Base-by-base conservation (phyloP, 1,140 invertebrate genomes). In the Xylocopa sonorina region DNA sequence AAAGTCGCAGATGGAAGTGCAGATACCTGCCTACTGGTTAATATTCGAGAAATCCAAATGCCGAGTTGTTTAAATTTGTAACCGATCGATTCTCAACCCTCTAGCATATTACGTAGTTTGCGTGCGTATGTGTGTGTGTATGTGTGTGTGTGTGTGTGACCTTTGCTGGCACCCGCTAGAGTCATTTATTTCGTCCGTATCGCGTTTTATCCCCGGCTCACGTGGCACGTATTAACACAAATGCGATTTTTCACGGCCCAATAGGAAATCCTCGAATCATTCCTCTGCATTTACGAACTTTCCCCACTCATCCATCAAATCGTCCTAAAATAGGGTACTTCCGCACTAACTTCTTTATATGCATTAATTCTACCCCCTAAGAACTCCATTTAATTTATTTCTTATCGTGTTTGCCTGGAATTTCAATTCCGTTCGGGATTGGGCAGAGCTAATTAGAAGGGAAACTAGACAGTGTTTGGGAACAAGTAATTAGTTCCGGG, bases 361-460 rank as follows among this genome's bases (percentile, higher is more conserved):
- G 29, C 67, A 57, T 12, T 14, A n/a, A 43, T 27, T 50, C 46
- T 12, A 29, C n/a, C 3, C n/a, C n/a, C 46, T 24, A 29, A 50
- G n/a, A 16, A 41, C n/a, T 27, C 0, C n/a, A 38, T n/a, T 24
- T 9, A 32, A 16, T 32, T 68, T 38, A 18, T 27, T 51, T 68
- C n/a, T 24, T 51, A 16, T 3, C 48, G 21, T 34, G 16, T 68
- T 67, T 50, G 29, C 24, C 16, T 9, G 41, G 55, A 48, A 72
- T 72, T 62, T 58, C 53, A 29, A 48, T 73, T 29, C 43, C 71
- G 53, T 72, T 58, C 41, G 18, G 7, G 69, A 71, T 63, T 41
- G 57, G 79, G 12, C 66, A 66, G 80, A 80, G 82, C 72, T 85
- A 83, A 85, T 82, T 85, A 53, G 38, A 43, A 41, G 24, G n/a